Conservation (phyloP, 2,888 invertebrate genomes). For the Eupsilia transversa region DNA sequence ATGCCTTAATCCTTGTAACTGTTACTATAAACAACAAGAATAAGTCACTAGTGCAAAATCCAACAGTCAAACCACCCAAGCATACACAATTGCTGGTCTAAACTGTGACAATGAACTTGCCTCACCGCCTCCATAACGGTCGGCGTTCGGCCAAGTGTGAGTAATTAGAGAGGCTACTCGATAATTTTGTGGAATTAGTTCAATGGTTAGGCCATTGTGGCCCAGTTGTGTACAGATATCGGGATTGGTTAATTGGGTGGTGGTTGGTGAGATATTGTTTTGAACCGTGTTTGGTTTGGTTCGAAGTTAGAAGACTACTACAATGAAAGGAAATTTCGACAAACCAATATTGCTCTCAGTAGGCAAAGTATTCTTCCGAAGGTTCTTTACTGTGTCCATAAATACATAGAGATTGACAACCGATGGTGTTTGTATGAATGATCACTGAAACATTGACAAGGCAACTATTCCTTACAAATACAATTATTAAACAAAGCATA, state of each 20-base stretch:
- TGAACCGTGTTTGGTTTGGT: neutral
- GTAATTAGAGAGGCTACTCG: constrained; percentile 72
- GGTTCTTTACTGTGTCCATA: neutral
- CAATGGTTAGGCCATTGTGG: constrained; percentile 16
- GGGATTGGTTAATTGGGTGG: neutral
- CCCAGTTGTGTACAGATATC: neutral
- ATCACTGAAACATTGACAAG: neutral
- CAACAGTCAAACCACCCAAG: constrained; percentile 50
- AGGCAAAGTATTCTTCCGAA: neutral
- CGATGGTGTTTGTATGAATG: neutral
- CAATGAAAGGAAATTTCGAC: neutral
- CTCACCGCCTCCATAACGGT: constrained; percentile 73
- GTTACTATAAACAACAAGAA: neutral
- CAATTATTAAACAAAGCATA: neutral
- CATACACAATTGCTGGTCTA: constrained; percentile 69
- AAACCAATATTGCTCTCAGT: neutral
- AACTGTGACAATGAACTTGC: constrained; percentile 76
- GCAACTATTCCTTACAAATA: neutral
- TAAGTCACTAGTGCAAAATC: constrained; percentile 34
- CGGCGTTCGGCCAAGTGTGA: constrained; percentile 66
- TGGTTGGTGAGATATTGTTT: too few relatives aligned
- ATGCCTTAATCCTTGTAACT: neutral
- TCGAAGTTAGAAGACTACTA: neutral
- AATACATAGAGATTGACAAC: neutral
- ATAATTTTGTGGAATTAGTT: constrained; percentile 61